These are phyloP conservation scores for Planococcus citri DNA, from an alignment of 1,140 invertebrate species.

Conservation along the genomic window DNA sequence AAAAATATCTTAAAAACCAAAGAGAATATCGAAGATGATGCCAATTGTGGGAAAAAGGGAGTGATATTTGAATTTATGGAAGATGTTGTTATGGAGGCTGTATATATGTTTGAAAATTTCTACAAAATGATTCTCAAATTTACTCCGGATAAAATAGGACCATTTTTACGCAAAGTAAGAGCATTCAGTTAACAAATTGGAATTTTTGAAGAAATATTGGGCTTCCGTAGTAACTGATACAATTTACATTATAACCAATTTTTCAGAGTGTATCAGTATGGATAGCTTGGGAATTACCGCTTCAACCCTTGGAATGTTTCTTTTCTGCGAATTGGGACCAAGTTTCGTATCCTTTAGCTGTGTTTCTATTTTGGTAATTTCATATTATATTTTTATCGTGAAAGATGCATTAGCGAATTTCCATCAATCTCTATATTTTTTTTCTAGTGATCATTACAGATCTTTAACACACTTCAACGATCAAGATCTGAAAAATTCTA, in stretches of 20 bases:
- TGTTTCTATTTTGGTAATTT: slow-evolving; percentile 11
- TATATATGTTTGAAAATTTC: not conserved
- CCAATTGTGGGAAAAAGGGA: not conserved
- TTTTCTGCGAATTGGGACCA: not conserved
- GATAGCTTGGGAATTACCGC: slow-evolving; percentile 6
- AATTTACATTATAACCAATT: not conserved
- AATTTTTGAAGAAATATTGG: not conserved
- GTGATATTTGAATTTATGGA: not conserved
- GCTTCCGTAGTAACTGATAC: not conserved
- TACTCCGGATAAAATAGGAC: not conserved
- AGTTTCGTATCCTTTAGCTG: slow-evolving; percentile 1
- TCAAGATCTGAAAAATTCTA: slow-evolving; percentile 1
- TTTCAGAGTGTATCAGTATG: not conserved
- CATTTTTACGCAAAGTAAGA: slow-evolving; percentile 5
- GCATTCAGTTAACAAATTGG: not conserved
- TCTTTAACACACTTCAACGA: not conserved
- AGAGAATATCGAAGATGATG: not conserved
- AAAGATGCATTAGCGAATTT: not conserved
- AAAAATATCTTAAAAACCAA: not conserved
- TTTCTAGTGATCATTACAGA: not conserved
- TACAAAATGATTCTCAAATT: slow-evolving; percentile 8
- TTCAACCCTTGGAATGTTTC: not conserved
- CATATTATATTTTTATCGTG: not conserved
- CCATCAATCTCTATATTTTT: no score
- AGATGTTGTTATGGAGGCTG: slow-evolving; percentile 1